Evolutionary conservation across 2,113 vertebrate species (phyloP).

Genomic region (Forbesichthys papilliferus): DNA sequence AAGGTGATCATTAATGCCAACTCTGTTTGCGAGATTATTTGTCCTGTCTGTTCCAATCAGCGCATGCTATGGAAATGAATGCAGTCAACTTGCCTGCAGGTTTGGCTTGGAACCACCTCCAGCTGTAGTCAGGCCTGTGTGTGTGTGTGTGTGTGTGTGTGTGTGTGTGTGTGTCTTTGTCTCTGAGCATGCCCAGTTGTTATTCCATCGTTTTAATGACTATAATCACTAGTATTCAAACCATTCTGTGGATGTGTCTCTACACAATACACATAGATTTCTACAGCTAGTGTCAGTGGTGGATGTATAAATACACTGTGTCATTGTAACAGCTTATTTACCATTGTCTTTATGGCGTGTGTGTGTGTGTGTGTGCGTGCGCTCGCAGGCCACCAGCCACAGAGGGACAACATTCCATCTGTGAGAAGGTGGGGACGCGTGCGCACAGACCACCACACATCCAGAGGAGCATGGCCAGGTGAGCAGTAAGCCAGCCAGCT

Average conservation of each 20-base stretch:
- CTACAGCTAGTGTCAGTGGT: not conserved
- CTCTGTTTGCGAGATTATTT: slow-evolving; percentile 5
- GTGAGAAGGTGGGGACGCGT: slow-evolving; percentile 47
- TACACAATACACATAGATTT: not conserved
- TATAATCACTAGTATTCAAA: slow-evolving; percentile 36
- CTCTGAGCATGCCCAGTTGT: not conserved
- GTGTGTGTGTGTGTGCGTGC: slow-evolving; percentile 6
- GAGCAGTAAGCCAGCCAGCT: slow-evolving; percentile 71
- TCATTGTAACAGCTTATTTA: slow-evolving; percentile 33
- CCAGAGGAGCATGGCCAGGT: slow-evolving; percentile 59
- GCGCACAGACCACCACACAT: slow-evolving; percentile 23
- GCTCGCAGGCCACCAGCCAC: slow-evolving; percentile 56
- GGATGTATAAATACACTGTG: slow-evolving; percentile 18
- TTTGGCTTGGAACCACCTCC: slow-evolving; percentile 68
- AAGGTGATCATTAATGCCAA: slow-evolving; percentile 4
- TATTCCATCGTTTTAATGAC: slow-evolving; percentile 46
- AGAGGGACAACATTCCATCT: slow-evolving; percentile 59
- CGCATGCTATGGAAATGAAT: slow-evolving; percentile 63
- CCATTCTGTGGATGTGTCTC: not conserved
- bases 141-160: slow-evolving; percentile 54
- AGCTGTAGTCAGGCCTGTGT: slow-evolving; percentile 65
- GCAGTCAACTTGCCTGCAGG: slow-evolving; percentile 60
- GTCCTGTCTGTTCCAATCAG: slow-evolving; percentile 61
- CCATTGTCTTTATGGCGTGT: slow-evolving; percentile 15
- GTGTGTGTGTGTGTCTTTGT: slow-evolving; percentile 40